Evolutionary conservation across 1,140 invertebrate species (phyloP).

Genomic region (Ruditapes philippinarum): DNA sequence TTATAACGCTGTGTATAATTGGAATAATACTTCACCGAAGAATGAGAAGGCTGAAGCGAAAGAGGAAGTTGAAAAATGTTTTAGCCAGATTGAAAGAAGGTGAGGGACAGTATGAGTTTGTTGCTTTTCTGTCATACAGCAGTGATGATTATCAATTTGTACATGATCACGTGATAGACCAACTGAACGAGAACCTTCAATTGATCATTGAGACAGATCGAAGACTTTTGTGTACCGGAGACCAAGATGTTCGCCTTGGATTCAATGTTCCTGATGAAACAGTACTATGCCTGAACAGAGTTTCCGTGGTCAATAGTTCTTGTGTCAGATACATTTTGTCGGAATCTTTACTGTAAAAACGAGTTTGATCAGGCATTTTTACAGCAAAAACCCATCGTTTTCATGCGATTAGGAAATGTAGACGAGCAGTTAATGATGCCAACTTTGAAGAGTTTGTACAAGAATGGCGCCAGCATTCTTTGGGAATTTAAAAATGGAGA

Average conservation of each 20-base stretch:
- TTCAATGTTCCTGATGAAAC: not conserved
- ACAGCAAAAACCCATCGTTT: not conserved
- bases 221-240: not conserved
- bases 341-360: not conserved
- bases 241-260: not conserved
- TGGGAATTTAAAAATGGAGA: not conserved
- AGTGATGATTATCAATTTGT: not conserved
- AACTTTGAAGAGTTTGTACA: not conserved
- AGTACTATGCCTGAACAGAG: not conserved
- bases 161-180: too few species aligned
- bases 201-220: not conserved
- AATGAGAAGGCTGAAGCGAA: too few species aligned
- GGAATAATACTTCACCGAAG: too few species aligned
- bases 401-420: slow-evolving; percentile 3
- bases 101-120: too few species aligned
- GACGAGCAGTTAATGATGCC: not conserved
- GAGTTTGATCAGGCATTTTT: not conserved
- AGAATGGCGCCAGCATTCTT: not conserved
- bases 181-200: not conserved
- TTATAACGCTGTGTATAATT: too few species aligned
- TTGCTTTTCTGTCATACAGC: not conserved
- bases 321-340: not conserved
- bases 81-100: too few species aligned
- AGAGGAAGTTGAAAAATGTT: too few species aligned
- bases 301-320: not conserved